Evolutionary conservation across 2,113 vertebrate genomes (phyloP), one percentile per base, ranked within the genome.

Genomic region (Megaceryle torquata): DNA sequence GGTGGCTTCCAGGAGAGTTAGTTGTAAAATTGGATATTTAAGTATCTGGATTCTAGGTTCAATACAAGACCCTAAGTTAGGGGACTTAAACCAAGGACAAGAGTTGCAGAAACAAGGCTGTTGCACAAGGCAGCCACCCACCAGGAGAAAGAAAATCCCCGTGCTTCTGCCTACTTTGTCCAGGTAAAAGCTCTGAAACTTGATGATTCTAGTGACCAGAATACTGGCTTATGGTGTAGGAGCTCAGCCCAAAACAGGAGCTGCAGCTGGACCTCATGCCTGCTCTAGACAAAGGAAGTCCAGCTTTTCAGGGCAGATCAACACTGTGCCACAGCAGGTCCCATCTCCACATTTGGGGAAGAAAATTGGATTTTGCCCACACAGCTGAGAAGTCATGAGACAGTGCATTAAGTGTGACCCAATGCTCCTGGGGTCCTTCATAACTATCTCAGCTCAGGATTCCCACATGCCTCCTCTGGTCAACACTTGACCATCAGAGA

Each of bases 391-490:
- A 71, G 20, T 35, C 14, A 11, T 7, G 25, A 54, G 18, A 4
- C 31, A 39, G 37, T 5, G 10, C 9, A 4, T 35, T 35, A 21
- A 53, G 5, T 31, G 25, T 2, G 13, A 78, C 28, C 29, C 48
- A 46, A 0, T 19, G 50, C 35, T 89, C 35, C 35, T 61, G 15
- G 7, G 10, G 9, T 43, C 31, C 33, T 54, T 2, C 2, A 10
- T 31, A 80, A 56, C 13, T 35, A 29, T 16, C n/a, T 46, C 46
- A 19, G 20, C 11, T 71, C n/a, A 33, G 13, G 7, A 56, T 63
- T 43, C 29, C 35, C 29, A 39, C 0, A 0, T 59, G 12, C 22
- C 20, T 82, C n/a, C 53, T 51, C 19, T 39, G 33, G 9, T 14
- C 25, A 78, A 2, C 0, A 1, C 17, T 33, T 43, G 29, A 25